Evolutionary conservation across 1,140 invertebrate species (phyloP).

Genomic region (Zaprionus capensis): DNA sequence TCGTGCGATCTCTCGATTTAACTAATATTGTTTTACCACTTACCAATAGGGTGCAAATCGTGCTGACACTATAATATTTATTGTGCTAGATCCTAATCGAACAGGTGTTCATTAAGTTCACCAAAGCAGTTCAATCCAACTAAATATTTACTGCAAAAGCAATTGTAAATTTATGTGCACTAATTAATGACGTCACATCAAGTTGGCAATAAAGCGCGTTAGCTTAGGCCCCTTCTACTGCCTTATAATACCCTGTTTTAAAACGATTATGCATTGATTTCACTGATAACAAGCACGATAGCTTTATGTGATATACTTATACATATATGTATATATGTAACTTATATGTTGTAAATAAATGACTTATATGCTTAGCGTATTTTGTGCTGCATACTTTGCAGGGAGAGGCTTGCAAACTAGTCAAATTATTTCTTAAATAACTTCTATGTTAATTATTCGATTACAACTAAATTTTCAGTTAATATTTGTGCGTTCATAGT

Average conservation of each 20-base stretch:
- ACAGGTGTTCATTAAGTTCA: constrained; percentile 58
- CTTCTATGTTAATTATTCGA: too few relatives aligned
- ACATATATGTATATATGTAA: too few relatives aligned
- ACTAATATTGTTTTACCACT: background rate
- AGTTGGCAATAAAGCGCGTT: background rate
- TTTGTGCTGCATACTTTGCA: too few relatives aligned
- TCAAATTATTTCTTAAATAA: too few relatives aligned
- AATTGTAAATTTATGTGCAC: constrained; percentile 53
- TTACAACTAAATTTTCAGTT: background rate
- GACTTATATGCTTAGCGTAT: too few relatives aligned
- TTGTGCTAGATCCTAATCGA: constrained; percentile 25
- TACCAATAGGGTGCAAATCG: constrained; percentile 5
- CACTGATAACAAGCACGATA: too few relatives aligned
- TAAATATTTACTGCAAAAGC: constrained; percentile 19
- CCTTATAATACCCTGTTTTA: background rate
- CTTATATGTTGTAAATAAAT: too few relatives aligned
- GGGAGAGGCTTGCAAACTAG: too few relatives aligned
- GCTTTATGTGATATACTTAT: too few relatives aligned
- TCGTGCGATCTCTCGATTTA: constrained; percentile 4
- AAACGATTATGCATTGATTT: background rate
- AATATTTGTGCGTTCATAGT: too few relatives aligned
- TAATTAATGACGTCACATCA: constrained; percentile 63
- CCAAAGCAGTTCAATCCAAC: constrained; percentile 27
- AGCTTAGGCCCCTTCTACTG: background rate
- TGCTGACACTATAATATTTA: constrained; percentile 8